Conservation (phyloP, 2,888 invertebrate species). For the Acleris cristana region DNA sequence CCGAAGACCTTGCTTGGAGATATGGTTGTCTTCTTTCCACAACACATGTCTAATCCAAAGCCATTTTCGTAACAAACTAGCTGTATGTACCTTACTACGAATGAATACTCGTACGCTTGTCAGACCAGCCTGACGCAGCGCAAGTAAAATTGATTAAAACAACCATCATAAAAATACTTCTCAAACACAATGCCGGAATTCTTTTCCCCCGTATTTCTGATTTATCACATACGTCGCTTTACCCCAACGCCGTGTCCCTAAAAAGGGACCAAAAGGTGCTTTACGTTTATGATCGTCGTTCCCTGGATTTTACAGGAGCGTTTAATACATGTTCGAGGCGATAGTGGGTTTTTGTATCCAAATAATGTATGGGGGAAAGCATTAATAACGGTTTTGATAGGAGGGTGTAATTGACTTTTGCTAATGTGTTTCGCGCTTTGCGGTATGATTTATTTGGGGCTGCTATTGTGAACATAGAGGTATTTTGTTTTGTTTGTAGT, state of each 20-base stretch:
- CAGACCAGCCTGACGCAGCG: too few relatives aligned
- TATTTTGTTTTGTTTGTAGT: not conserved
- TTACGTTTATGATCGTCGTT: constrained; percentile 33
- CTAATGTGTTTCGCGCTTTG: constrained; percentile 37
- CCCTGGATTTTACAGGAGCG: constrained; percentile 24
- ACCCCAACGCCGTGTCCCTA: constrained; percentile 12
- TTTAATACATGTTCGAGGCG: constrained; percentile 36
- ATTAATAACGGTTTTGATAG: constrained; percentile 33
- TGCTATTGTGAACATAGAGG: not conserved
- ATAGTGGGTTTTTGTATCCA: constrained; percentile 34
- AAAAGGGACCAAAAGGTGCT: constrained; percentile 37
- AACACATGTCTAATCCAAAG: too few relatives aligned
- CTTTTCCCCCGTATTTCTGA: constrained; percentile 21
- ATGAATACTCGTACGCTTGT: too few relatives aligned
- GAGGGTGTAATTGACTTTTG: constrained; percentile 33
- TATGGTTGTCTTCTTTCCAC: too few relatives aligned
- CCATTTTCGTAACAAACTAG: too few relatives aligned
- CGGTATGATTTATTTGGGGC: constrained; percentile 24
- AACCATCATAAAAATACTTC: not conserved
- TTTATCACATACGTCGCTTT: constrained; percentile 33
- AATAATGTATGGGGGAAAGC: constrained; percentile 29
- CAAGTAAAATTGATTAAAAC: too few relatives aligned
- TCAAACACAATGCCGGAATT: constrained; percentile 17
- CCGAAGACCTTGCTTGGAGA: too few relatives aligned
- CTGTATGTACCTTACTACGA: too few relatives aligned